phyloP scores from a whole-genome alignment of 2,113 vertebrate species.

The Coptodon bakossiorum region DNA sequence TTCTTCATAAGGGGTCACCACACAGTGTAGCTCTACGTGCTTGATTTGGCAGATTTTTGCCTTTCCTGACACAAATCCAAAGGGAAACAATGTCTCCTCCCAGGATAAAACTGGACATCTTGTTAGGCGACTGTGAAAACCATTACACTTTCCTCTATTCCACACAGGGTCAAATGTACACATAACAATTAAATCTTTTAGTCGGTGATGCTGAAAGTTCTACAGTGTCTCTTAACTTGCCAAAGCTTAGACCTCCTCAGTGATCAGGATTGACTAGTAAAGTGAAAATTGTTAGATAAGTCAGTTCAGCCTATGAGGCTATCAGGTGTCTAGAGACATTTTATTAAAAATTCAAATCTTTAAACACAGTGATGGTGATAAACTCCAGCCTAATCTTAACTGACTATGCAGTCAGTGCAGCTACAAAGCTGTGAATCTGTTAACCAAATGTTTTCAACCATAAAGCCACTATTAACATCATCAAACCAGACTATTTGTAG shows the following conservation, averaged over 20 bases:
- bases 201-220: background rate
- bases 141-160: background rate
- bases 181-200: background rate
- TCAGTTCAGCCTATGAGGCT: background rate
- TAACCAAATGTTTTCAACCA: background rate
- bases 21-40: rapidly evolving
- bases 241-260: background rate
- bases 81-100: background rate
- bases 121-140: background rate
- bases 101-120: background rate
- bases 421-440: background rate
- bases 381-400: background rate
- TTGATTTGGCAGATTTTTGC: background rate
- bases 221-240: background rate
- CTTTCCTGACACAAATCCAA: background rate
- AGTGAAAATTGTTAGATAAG: background rate
- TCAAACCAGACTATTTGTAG: background rate
- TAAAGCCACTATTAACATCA: background rate
- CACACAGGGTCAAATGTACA: background rate
- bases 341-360: background rate
- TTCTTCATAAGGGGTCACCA: background rate
- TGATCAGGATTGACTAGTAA: background rate
- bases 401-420: background rate
- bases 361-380: background rate
- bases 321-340: background rate